phyloP scores from a whole-genome alignment of 2,113 vertebrate genomes.

The Pagrus major region DNA sequence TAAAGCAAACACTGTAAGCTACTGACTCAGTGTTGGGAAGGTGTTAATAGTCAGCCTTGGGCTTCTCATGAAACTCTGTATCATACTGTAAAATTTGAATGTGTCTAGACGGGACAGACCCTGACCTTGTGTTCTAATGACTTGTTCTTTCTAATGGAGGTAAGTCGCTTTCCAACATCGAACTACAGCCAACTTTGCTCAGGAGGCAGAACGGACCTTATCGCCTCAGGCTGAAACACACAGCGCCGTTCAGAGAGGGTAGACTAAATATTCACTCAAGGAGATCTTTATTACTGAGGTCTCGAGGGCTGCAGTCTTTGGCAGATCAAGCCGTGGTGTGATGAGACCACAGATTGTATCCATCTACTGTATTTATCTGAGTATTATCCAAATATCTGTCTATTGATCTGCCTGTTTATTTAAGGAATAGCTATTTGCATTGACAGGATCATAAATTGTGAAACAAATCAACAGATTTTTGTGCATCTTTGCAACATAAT shows the following conservation, averaged over 20 bases:
- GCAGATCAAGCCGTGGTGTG: constrained; percentile 21
- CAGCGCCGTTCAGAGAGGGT: constrained; percentile 34
- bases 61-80: constrained; percentile 61
- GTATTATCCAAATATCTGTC: background rate
- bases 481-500: background rate
- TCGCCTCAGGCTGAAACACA: constrained; percentile 53
- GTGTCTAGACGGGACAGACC: constrained; percentile 60
- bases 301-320: constrained; percentile 31
- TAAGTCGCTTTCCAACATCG: background rate
- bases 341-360: constrained; percentile 3
- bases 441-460: background rate
- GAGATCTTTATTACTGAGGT: constrained; percentile 54
- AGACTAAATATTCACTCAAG: constrained; percentile 62
- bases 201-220: constrained; percentile 49
- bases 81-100: constrained; percentile 63
- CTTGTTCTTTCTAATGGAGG: constrained; percentile 47
- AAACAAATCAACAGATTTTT: background rate
- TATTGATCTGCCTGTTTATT: background rate
- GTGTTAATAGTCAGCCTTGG: constrained; percentile 62
- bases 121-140: constrained; percentile 58
- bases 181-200: constrained; percentile 33
- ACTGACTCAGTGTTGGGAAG: constrained; percentile 31
- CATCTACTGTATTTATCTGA: constrained; percentile 5
- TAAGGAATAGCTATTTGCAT: background rate
- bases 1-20: constrained; percentile 46